Conservation (phyloP, 2,888 invertebrate genomes). For the Tridacna gigas region DNA sequence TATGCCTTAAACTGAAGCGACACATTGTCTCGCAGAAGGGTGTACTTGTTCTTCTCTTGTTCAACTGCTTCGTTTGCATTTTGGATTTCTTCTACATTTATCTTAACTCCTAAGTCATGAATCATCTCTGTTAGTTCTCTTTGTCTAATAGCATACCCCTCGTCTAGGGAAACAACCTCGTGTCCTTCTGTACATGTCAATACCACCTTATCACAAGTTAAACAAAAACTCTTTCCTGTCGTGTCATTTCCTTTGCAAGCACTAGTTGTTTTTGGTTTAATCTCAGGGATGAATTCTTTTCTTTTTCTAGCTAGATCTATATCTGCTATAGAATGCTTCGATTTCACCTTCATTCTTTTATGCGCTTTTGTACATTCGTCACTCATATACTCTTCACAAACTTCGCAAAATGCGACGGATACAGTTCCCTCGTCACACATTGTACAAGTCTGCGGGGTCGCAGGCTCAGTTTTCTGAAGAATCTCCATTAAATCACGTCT, state of each 20-base stretch:
- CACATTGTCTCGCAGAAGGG: neutral
- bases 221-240: neutral
- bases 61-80: neutral
- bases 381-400: conserved; percentile 29
- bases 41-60: conserved; percentile 8
- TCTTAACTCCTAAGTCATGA: neutral
- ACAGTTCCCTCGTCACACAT: conserved; percentile 17
- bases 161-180: neutral
- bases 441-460: neutral
- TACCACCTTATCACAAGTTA: conserved; percentile 6
- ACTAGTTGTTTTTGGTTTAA: neutral
- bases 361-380: conserved; percentile 25
- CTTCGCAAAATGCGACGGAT: conserved; percentile 27
- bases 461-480: neutral
- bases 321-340: conserved; percentile 9
- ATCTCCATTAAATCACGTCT: conserved; percentile 27
- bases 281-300: too few relatives aligned
- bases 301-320: neutral
- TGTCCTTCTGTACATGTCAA: neutral
- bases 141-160: neutral
- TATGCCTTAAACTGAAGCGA: neutral
- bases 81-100: neutral
- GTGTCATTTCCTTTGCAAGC: neutral
- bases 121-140: neutral
- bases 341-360: neutral